phyloP scores from a whole-genome alignment of 2,113 vertebrate species.

The Diglossa brunneiventris region DNA sequence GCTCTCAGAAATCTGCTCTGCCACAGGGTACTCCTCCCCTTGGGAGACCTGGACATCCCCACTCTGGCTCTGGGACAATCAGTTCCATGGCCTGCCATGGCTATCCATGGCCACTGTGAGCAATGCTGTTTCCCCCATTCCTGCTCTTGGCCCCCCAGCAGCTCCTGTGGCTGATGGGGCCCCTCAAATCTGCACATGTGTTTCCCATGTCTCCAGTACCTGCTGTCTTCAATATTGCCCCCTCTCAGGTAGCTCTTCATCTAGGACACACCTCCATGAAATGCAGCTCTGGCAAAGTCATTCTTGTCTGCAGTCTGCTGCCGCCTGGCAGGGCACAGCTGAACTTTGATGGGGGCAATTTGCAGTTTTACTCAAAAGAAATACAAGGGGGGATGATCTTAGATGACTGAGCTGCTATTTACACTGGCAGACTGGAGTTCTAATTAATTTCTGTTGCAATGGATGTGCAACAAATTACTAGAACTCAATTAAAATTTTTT shows the following conservation, averaged over 20 bases:
- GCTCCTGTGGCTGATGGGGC: fast-evolving
- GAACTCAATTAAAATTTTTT: background rate
- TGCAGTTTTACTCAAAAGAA: background rate
- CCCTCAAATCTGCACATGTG: fast-evolving
- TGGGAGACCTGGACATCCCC: background rate
- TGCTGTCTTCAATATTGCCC: background rate
- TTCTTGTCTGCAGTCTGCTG: background rate
- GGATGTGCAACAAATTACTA: background rate
- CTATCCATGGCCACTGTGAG: background rate
- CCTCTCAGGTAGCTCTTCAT: background rate
- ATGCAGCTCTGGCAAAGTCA: background rate
- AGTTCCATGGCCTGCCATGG: fast-evolving
- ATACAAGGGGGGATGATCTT: background rate
- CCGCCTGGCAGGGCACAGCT: background rate
- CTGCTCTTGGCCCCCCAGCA: fast-evolving
- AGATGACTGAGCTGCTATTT: background rate
- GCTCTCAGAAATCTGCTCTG: no score
- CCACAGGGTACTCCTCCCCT: fast-evolving
- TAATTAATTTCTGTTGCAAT: background rate
- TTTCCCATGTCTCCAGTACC: background rate
- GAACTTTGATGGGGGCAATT: background rate
- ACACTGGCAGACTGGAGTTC: background rate
- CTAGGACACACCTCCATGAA: background rate
- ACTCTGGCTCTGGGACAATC: background rate
- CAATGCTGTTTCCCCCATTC: background rate